Evolutionary conservation across 2,797 vertebrate species (phyloP).

Genomic region (Pelobates cultripes): DNA sequence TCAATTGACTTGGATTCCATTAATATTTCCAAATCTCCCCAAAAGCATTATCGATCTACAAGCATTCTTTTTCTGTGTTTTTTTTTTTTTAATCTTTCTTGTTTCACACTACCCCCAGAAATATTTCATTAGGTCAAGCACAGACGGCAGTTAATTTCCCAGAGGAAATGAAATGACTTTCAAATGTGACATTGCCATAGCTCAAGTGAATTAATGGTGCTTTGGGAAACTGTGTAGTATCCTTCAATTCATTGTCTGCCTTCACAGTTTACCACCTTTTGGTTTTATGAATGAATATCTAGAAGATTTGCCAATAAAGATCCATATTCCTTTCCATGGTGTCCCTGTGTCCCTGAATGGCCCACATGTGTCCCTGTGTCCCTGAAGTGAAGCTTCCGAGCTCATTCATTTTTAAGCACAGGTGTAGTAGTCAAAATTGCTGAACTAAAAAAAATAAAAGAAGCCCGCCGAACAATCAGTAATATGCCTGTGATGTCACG

Average conservation of each 20-base stretch:
- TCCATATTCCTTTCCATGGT: not conserved
- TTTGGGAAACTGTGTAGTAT: not conserved
- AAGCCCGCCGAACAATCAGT: too few species aligned
- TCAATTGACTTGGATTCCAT: too few species aligned
- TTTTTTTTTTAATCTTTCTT: conserved; percentile 9
- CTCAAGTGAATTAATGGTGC: conserved; percentile 9
- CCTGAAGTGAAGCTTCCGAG: too few species aligned
- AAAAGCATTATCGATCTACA: not conserved
- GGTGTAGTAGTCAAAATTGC: too few species aligned
- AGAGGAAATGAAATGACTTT: conserved; percentile 29
- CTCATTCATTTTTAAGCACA: too few species aligned
- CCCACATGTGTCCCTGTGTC: too few species aligned
- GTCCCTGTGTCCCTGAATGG: too few species aligned
- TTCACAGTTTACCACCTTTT: not conserved
- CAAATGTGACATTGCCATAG: conserved; percentile 17
- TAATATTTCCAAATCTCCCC: not conserved
- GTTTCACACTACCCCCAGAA: not conserved
- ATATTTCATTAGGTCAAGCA: conserved; percentile 16
- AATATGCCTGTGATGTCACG: too few species aligned
- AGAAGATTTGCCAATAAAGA: too few species aligned
- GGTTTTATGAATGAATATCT: not conserved
- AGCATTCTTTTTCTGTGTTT: not conserved
- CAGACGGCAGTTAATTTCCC: conserved; percentile 23
- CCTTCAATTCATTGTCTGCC: conserved; percentile 1
- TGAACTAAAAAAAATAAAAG: too few species aligned